Conservation (phyloP, 2,113 vertebrate genomes). For the Gambusia affinis region DNA sequence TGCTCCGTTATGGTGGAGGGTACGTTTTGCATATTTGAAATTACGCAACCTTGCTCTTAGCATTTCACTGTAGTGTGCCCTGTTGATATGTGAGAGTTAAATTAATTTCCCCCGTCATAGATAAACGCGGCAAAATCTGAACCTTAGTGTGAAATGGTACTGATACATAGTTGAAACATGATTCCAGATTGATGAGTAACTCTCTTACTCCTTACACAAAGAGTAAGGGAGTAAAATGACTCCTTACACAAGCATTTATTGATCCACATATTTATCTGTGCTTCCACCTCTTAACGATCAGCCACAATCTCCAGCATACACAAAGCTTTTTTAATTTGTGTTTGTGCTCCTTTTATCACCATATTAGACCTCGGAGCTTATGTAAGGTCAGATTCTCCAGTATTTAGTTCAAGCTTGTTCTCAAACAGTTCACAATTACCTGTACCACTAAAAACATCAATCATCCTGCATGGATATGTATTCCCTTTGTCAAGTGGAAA, state of each 20-base stretch:
- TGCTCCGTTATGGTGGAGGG: conserved; percentile 16
- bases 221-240: too few species aligned
- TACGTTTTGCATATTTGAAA: conserved; percentile 9
- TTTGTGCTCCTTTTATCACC: not conserved
- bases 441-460: not conserved
- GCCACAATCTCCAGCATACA: not conserved
- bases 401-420: not conserved
- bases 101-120: not conserved
- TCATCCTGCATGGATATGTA: not conserved
- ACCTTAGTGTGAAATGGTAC: too few species aligned
- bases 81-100: not conserved
- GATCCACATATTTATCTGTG: too few species aligned
- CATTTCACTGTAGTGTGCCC: not conserved
- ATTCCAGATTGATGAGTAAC: too few species aligned
- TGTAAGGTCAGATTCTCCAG: not conserved
- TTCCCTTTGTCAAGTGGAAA: not conserved
- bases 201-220: too few species aligned
- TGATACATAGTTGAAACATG: too few species aligned
- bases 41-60: not conserved
- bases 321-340: not conserved
- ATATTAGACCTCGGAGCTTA: not conserved
- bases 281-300: not conserved
- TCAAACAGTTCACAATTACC: not conserved
- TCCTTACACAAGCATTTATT: too few species aligned
- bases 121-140: not conserved